Base-by-base conservation (phyloP, 2,888 invertebrate genomes). In the Tipula helvola region DNA sequence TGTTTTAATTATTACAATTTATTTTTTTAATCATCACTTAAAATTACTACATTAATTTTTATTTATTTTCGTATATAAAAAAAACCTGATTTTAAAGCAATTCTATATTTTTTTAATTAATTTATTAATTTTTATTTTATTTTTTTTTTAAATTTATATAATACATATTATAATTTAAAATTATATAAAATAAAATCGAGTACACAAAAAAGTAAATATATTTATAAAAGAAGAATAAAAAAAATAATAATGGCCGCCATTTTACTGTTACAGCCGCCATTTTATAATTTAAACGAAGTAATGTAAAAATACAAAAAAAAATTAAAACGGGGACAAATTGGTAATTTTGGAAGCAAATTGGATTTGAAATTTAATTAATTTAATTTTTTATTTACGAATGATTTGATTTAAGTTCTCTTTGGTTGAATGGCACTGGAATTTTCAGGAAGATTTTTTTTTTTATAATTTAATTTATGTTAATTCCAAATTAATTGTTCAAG, bases 71-170 rank as follows among this genome's bases (percentile, higher is more conserved):
- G 71, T 71, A 71, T 71, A 71, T 71, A 71, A 71, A 71, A 28
- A 71, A 71, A 71, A 71, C 71, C 71, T 71, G 71, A 71, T 71
- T 71, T 71, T 71, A 71, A 71, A 71, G 71, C 71, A 71, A 71
- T 71, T 71, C 71, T 71, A 71, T 71, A 71, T 71, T 71, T 71
- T 18, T 71, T 71, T 28, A 28, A 71, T 71, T 71, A 71, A 52
- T 71, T 71, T 28, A 28, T 71, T 71, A 71, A 28, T 28, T 71
- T 28, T 71, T 12, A 28, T 28, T 71, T 28, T 71, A 2, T 71
- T 71, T 71, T 71, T 71, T 28, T 28, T 28, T 28, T 28, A 28
- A 28, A 52, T 52, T 16, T n/a, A 52, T 71, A 71, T 71, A 28
- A 71, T 71, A 71, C 71, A 71, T 71, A 71, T 28, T 71, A 71